Base-by-base conservation (phyloP, 1,140 invertebrate species). In the Heliconius hermathena region DNA sequence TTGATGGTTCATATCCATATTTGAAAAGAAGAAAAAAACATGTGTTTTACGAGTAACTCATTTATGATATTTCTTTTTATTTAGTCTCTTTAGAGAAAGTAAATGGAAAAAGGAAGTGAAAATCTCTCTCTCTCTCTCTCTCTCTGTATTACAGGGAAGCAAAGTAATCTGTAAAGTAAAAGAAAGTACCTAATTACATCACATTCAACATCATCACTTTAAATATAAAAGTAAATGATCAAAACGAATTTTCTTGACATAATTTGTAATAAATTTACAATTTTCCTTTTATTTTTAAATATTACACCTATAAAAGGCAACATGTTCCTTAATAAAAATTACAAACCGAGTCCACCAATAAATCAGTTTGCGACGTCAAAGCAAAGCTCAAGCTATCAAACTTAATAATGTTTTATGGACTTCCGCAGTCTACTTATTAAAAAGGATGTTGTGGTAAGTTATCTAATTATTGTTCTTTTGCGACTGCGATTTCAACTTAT, bases 321-420 rank as follows among this genome's bases (percentile, higher is more conserved):
- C 22, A 66, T 66, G 26, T 29, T 13, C 57, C 22, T 66, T 66
- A 66, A 66, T 66, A 66, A 66, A 66, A 66, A 66, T 66, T 26
- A 66, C 60, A 66, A 66, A 16, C 60, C 22, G 36, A 54, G 36
- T 22, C 57, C 52, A 41, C 38, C 74, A 38, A 76, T 76, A 71
- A 76, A 76, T 76, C 74, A 76, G 74, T 41, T 76, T 76, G 57
- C 46, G 60, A 71, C n/a, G 74, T 71, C 74, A 76, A 41, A 66
- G 60, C 74, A 46, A 71, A 76, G 74, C 74, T 76, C 60, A 3
- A 38, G 29, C 46, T 70, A 66, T 76, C 74, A 70, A 11, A 76
- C 18, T 76, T 76, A 76, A 76, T 76, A 76, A 76, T 49, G 74
- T 29, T 76, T 76, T 76, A 76, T 76, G n/a, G 38, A 70, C 29